Conservation (phyloP, 2,888 invertebrate species). For the Drosophila testacea region DNA sequence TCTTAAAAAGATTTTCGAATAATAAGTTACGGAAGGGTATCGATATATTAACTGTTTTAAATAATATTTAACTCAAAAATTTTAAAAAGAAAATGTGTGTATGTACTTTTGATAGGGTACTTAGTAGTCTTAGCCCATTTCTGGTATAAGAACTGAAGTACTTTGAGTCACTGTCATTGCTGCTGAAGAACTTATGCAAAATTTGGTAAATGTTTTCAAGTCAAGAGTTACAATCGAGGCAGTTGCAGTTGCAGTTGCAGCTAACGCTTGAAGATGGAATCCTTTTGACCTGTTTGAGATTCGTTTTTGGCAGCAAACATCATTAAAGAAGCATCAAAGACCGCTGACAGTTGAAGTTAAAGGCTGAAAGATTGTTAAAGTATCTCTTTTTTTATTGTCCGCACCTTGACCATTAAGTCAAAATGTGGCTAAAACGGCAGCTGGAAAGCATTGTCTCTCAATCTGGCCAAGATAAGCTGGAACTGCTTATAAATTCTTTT, state of each 20-base stretch:
- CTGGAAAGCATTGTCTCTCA: constrained; percentile 64
- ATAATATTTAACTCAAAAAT: no score
- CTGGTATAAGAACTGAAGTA: background rate
- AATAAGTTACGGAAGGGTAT: no score
- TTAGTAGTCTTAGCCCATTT: background rate
- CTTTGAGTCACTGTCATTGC: background rate
- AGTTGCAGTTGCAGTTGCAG: constrained; percentile 5
- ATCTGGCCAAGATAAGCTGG: constrained; percentile 64
- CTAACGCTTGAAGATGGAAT: background rate
- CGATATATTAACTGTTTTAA: no score
- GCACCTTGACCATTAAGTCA: constrained; percentile 61
- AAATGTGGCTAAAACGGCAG: constrained; percentile 33
- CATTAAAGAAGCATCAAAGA: constrained; percentile 54
- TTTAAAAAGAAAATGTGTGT: no score
- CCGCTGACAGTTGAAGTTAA: constrained; percentile 34
- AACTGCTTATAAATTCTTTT: constrained; percentile 76
- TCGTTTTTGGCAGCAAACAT: constrained; percentile 29
- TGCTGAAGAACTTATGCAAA: constrained; percentile 7
- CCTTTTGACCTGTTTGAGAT: constrained; percentile 12
- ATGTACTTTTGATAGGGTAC: background rate
- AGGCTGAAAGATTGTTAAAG: constrained; percentile 39
- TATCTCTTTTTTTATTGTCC: constrained; percentile 1
- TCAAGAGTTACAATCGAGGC: background rate
- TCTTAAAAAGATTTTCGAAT: no score
- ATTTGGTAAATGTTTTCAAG: constrained; percentile 2